Base-by-base conservation (phyloP, 2,113 vertebrate species). In the Grammomys dolichurus region DNA sequence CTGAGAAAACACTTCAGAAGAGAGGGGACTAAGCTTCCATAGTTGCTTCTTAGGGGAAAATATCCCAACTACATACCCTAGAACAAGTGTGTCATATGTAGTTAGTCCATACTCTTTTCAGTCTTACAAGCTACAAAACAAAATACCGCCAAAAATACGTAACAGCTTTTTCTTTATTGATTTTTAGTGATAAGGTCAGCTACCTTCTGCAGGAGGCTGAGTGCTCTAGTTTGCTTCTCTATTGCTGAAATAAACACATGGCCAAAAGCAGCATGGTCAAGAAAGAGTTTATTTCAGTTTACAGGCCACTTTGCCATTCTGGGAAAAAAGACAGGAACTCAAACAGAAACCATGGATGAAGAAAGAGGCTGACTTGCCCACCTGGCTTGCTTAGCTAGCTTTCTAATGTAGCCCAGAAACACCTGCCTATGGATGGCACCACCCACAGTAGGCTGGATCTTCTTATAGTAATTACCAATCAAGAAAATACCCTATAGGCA, bases 81-180 rank as follows among this genome's bases (percentile, higher is more conserved):
- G 69, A 3, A 77, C 43, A 77, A 46, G 12, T 48, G 26, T 12
- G 43, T 77, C 24, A 48, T 48, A 5, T 77, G 5, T 77, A 22
- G 9, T 12, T 90, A 67, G 56, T 56, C 46, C 2, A 8, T 17
- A 19, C 14, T 80, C 72, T n/a, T 60, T 11, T 77, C 43, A 28
- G 0, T 12, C 24, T 43, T 48, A 48, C 43, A 48, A 77, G 31
- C 43, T 77, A 31, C 14, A 51, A 48, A 31, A 28, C 75, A 77
- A 46, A 77, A 28, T 24, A 9, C n/a, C 22, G 3, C 20, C 12
- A 16, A 28, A 28, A 22, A 5, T 7, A 1, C 3, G 5, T 3
- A 63, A 33, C 24, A 16, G 31, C 40, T 31, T 58, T 36, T 43
- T 40, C 54, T 54, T 46, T 28, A 8, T 7, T 31, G 36, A 33